Evolutionary conservation across 2,888 invertebrate species (phyloP).

Genomic region (Congeria kusceri): DNA sequence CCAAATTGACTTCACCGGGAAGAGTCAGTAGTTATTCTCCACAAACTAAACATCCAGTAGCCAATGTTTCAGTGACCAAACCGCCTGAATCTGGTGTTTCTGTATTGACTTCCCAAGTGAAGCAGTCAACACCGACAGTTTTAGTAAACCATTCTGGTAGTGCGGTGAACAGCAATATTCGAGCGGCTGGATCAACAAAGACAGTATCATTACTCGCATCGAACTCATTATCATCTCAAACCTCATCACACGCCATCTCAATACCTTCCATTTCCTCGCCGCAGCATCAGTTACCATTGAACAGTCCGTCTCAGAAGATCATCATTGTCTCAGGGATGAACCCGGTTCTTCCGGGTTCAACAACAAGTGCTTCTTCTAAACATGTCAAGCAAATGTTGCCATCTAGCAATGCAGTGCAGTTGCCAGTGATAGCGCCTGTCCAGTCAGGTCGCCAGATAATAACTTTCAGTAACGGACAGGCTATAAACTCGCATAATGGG

Average conservation of each 20-base stretch:
- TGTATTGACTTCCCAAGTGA: background rate
- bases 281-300: conserved; percentile 5
- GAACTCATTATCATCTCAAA: conserved; percentile 15
- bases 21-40: background rate
- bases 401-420: background rate
- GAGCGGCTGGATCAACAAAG: conserved; percentile 11
- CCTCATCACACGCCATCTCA: conserved; percentile 16
- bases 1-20: conserved; percentile 18
- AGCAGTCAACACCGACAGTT: background rate
- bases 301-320: conserved; percentile 47
- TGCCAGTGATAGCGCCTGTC: background rate
- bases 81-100: background rate
- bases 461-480: conserved; percentile 17
- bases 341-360: background rate
- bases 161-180: conserved; percentile 11
- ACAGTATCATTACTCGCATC: conserved; percentile 39
- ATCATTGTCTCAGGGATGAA: conserved; percentile 57
- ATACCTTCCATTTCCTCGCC: conserved; percentile 6
- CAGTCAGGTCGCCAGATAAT: conserved; percentile 17
- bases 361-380: background rate
- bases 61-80: no score
- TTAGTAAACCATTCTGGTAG: background rate
- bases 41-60: background rate
- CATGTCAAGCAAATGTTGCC: no score
- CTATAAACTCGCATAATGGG: conserved; percentile 27